Evolutionary conservation across 2,797 vertebrate genomes (phyloP).

Genomic region (Sebastes wilsoni): DNA sequence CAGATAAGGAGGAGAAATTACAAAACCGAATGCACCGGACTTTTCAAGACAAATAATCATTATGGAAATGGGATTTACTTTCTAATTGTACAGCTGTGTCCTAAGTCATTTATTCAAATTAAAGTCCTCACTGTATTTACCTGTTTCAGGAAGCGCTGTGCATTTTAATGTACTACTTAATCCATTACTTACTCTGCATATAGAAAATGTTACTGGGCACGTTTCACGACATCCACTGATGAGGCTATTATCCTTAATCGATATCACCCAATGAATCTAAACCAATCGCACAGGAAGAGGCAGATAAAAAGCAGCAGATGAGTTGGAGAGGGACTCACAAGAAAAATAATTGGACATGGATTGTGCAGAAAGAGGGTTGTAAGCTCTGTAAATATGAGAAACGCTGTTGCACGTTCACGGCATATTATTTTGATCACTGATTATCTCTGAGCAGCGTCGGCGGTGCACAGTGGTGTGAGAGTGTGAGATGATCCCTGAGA

Average conservation of each 20-base stretch:
- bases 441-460: slow-evolving; percentile 22
- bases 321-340: slow-evolving; percentile 7
- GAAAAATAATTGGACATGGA: background rate
- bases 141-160: slow-evolving; percentile 5
- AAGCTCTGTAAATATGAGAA: background rate
- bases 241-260: slow-evolving; percentile 43
- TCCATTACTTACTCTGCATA: slow-evolving; percentile 34
- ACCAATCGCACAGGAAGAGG: slow-evolving; percentile 7
- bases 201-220: slow-evolving; percentile 3
- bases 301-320: background rate
- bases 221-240: slow-evolving; percentile 21
- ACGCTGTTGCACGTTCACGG: background rate
- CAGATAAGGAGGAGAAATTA: slow-evolving; percentile 42
- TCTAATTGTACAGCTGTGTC: slow-evolving; percentile 52
- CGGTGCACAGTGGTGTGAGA: slow-evolving; percentile 22
- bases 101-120: slow-evolving; percentile 53
- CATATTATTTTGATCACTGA: slow-evolving; percentile 41
- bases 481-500: slow-evolving; percentile 57
- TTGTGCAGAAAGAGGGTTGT: background rate
- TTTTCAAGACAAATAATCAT: slow-evolving; percentile 43
- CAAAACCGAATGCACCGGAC: slow-evolving; percentile 19
- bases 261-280: slow-evolving; percentile 41
- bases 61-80: slow-evolving; percentile 42
- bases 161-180: slow-evolving; percentile 13
- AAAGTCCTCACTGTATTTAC: slow-evolving; percentile 47